Base-by-base conservation (phyloP, 2,113 vertebrate species). In the Cheilinus undulatus region DNA sequence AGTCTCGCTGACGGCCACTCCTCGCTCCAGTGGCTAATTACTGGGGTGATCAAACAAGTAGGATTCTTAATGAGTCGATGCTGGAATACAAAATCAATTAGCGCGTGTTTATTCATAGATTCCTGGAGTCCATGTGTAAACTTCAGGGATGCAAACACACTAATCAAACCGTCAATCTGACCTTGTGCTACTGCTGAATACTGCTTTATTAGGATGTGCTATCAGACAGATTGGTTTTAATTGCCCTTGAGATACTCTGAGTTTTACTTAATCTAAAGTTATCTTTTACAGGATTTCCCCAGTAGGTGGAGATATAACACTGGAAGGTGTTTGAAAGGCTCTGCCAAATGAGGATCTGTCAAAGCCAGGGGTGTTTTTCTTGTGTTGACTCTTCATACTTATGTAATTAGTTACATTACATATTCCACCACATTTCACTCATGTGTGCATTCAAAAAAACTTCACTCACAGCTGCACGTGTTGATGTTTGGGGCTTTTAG, bases 241-340 rank as follows among this genome's bases (percentile, higher is more conserved):
- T 60, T 70, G 23, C 26, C 50, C 34, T 63, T n/a, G 32, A 73
- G 57, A 73, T 42, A 11, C 19, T 50, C 2, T 1, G 20, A 42
- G 34, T 73, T 70, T 64, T 28, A 48, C 40, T 36, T 36, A 12
- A 52, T 38, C 69, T 49, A 42, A 28, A 59, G 42, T 42, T 34
- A 63, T 40, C 54, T 48, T 76, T 52, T 45, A 58, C 27, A 15
- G 17, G 30, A 8, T 43, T 46, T 27, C 22, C 26, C 86, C 90
- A 90, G 82, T 61, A 91, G 89, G 73, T 85, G 91, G 88, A 27
- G 81, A 40, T 80, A 51, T 88, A 57, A 73, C 43, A 82, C 78
- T 73, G 48, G 60, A 61, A 79, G 84, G 86, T 53, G 58, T 22
- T 32, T n/a, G 34, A 56, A 32, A 15, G 65, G 23, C 3, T 12